These are phyloP conservation scores for Trichogramma pretiosum DNA, from an alignment of 1,140 invertebrate species.

Conservation along the genomic window DNA sequence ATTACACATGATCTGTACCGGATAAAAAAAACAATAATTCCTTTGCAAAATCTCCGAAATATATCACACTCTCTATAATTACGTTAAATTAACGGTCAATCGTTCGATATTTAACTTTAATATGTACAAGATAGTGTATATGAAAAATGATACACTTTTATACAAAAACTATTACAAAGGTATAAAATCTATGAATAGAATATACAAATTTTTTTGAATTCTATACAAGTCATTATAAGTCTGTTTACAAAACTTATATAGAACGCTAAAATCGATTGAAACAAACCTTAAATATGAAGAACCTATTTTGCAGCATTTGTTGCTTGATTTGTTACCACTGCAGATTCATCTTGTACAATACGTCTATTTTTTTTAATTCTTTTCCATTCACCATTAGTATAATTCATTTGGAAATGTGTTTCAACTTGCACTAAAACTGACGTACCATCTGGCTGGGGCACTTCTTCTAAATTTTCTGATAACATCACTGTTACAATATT, in stretches of 20 bases:
- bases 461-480: slow-evolving; percentile 77
- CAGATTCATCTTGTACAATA: slow-evolving; percentile 49
- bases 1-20: not conserved
- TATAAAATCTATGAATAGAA: slow-evolving; percentile 9
- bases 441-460: slow-evolving; percentile 65
- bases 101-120: too few relatives aligned
- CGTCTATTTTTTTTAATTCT: slow-evolving; percentile 74
- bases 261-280: not conserved
- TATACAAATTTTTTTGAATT: slow-evolving; percentile 9
- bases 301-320: slow-evolving; percentile 6
- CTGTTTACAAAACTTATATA: too few relatives aligned
- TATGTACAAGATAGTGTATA: slow-evolving; percentile 2
- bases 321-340: slow-evolving; percentile 20
- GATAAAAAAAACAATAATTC: too few relatives aligned
- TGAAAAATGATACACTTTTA: not conserved
- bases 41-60: too few relatives aligned
- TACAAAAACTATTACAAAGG: not conserved
- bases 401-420: slow-evolving; percentile 95
- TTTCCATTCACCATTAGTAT: slow-evolving; percentile 89
- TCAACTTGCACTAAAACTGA: slow-evolving; percentile 72
- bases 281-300: not conserved
- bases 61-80: too few relatives aligned
- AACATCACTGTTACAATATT: slow-evolving; percentile 89
- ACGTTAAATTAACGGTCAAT: too few relatives aligned
- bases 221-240: too few relatives aligned